Conservation (phyloP, 2,113 vertebrate species). For the Aptenodytes forsteri region DNA sequence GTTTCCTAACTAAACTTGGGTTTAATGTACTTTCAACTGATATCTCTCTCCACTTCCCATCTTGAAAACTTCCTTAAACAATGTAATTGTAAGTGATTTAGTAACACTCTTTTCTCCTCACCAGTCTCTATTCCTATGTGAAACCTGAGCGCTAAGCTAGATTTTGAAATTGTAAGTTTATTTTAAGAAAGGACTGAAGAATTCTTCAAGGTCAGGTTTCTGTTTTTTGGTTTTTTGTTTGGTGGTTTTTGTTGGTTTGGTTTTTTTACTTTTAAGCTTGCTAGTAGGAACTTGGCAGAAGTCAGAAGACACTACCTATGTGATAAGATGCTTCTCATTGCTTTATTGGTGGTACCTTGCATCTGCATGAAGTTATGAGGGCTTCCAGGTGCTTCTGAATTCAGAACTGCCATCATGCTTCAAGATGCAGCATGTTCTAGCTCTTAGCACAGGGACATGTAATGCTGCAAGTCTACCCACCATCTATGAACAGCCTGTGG, state of each 20-base stretch:
- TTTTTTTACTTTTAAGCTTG: neutral
- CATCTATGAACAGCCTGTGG: too few relatives aligned
- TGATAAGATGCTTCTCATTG: neutral
- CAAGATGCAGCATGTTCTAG: neutral
- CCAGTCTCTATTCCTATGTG: neutral
- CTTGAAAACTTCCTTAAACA: neutral
- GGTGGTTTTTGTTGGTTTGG: neutral
- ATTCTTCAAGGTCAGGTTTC: neutral
- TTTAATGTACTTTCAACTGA: neutral
- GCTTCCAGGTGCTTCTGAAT: neutral
- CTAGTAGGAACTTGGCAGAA: neutral
- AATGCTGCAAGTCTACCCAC: neutral
- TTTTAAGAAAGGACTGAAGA: neutral
- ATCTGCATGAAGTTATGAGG: neutral
- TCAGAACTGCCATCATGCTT: neutral
- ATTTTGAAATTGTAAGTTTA: neutral
- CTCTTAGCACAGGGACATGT: neutral
- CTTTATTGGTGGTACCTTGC: neutral
- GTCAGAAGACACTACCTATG: neutral
- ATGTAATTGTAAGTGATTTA: neutral
- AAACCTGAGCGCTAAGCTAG: neutral
- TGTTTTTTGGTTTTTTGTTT: neutral
- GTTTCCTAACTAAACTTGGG: neutral
- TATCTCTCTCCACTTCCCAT: neutral
- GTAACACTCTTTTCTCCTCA: neutral